These are phyloP conservation scores for Drosophila borborema DNA, from an alignment of 2,888 invertebrate genomes.

Conservation along the genomic window DNA sequence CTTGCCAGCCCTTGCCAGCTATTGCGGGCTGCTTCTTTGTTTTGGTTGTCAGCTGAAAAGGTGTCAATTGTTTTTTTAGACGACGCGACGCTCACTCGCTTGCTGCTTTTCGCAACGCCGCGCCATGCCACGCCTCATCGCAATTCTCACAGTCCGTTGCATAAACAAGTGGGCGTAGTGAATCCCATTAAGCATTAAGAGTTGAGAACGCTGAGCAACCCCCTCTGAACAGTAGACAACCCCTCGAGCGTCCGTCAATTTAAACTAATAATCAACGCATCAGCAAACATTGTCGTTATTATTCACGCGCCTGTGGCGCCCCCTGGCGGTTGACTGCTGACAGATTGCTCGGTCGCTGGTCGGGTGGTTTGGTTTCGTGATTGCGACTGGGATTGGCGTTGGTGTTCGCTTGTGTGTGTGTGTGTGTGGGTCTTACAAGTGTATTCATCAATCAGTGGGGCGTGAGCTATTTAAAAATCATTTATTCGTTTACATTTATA, in stretches of 20 bases:
- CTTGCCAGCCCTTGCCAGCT: neutral
- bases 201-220: slow-evolving; percentile 17
- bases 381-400: neutral
- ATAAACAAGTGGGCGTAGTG: slow-evolving; percentile 83
- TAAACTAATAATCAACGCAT: slow-evolving; percentile 84
- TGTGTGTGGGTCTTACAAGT: slow-evolving; percentile 47
- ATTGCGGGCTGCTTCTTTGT: slow-evolving; percentile 61
- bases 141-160: slow-evolving; percentile 80
- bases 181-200: slow-evolving; percentile 68
- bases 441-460: slow-evolving; percentile 64
- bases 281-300: slow-evolving; percentile 82
- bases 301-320: slow-evolving; percentile 62
- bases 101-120: neutral
- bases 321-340: slow-evolving; percentile 59
- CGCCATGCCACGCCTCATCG: slow-evolving; percentile 8
- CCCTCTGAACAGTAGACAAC: slow-evolving; percentile 32
- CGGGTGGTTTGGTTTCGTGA: slow-evolving; percentile 12
- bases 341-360: slow-evolving; percentile 57
- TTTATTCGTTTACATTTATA: slow-evolving; percentile 68
- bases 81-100: slow-evolving; percentile 14
- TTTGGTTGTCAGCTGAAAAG: slow-evolving; percentile 56
- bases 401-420: neutral
- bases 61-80: slow-evolving; percentile 73
- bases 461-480: slow-evolving; percentile 60
- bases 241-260: slow-evolving; percentile 70